phyloP scores from a whole-genome alignment of 2,888 invertebrate species.

The Parnassius orleans region DNA sequence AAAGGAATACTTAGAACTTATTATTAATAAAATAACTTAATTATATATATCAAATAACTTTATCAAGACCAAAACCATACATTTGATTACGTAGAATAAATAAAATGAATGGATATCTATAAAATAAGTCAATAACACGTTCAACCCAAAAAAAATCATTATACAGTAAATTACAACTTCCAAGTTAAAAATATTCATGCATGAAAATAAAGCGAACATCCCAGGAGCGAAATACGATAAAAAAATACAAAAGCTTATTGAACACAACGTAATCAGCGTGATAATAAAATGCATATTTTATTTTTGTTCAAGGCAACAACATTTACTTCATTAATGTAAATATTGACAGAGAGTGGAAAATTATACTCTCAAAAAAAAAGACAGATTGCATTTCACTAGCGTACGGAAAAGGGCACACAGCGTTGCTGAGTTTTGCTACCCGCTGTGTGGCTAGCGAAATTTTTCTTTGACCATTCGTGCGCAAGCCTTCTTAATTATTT shows the following conservation, averaged over 20 bases:
- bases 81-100: too few relatives aligned
- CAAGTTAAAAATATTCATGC: slow-evolving; percentile 6
- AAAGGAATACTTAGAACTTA: too few relatives aligned
- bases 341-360: slow-evolving; percentile 14
- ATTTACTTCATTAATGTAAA: slow-evolving; percentile 22
- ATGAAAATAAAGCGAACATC: slow-evolving; percentile 3
- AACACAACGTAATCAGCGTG: slow-evolving; percentile 14
- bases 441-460: not conserved
- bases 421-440: not conserved
- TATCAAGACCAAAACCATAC: too few relatives aligned
- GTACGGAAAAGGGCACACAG: not conserved
- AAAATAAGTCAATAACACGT: too few relatives aligned
- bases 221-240: not conserved
- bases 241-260: slow-evolving; percentile 13
- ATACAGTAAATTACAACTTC: slow-evolving; percentile 3
- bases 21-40: too few relatives aligned
- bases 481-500: too few relatives aligned
- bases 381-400: slow-evolving; percentile 17
- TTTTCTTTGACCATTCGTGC: not conserved
- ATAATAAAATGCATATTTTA: slow-evolving; percentile 25
- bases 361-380: slow-evolving; percentile 8
- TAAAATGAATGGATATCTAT: too few relatives aligned
- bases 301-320: slow-evolving; percentile 18
- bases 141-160: too few relatives aligned
- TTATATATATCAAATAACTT: too few relatives aligned